phyloP scores from a whole-genome alignment of 2,797 vertebrate genomes.

The Dryobates pubescens region DNA sequence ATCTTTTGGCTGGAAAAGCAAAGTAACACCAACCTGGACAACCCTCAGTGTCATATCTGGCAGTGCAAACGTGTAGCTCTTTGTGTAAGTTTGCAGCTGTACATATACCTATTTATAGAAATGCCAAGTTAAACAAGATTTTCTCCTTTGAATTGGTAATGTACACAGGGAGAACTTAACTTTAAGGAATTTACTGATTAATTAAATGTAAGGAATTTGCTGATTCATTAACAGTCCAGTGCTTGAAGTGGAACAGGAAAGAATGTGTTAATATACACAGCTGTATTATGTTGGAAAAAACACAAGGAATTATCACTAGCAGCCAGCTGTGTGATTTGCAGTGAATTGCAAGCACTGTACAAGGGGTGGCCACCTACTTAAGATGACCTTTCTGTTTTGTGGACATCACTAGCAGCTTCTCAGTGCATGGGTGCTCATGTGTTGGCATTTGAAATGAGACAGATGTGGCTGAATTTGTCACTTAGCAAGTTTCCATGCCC shows the following conservation, averaged over 20 bases:
- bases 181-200: slow-evolving; percentile 29
- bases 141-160: slow-evolving; percentile 37
- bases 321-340: background rate
- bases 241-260: slow-evolving; percentile 66
- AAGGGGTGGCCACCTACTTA: background rate
- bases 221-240: slow-evolving; percentile 3
- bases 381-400: background rate
- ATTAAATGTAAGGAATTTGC: slow-evolving; percentile 42
- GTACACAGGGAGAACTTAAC: background rate
- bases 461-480: background rate
- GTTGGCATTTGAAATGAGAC: background rate
- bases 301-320: background rate
- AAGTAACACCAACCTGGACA: slow-evolving; percentile 1
- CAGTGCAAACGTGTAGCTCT: background rate
- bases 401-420: background rate
- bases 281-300: background rate
- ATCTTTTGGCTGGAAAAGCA: background rate
- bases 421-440: background rate
- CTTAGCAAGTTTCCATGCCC: background rate
- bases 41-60: background rate
- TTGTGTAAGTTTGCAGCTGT: background rate
- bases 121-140: slow-evolving; percentile 1
- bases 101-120: background rate
- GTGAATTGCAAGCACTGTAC: background rate
- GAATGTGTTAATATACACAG: slow-evolving; percentile 59